These are phyloP conservation scores for Pelochelys cantorii DNA, from an alignment of 2,797 vertebrate species.

Conservation along the genomic window DNA sequence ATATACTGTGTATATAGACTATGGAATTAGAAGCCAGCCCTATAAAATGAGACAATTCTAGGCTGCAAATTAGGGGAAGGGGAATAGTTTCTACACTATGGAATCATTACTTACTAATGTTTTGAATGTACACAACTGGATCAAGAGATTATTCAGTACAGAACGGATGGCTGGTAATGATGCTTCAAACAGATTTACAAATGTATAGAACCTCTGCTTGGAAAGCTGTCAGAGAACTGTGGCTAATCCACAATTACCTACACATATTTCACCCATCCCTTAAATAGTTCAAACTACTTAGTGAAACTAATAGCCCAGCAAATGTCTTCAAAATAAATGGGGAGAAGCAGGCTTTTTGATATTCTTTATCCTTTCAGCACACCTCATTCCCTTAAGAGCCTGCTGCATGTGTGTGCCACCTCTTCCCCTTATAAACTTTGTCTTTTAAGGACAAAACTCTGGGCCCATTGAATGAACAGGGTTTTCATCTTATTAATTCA, in stretches of 20 bases:
- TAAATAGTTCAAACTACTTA: background rate
- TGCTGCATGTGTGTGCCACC: background rate
- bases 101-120: background rate
- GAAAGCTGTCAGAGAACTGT: background rate
- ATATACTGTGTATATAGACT: background rate
- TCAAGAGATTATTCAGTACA: background rate
- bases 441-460: background rate
- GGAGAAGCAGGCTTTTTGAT: background rate
- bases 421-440: background rate
- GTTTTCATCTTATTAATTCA: background rate
- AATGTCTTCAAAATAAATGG: background rate
- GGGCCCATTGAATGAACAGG: background rate
- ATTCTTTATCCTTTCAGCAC: background rate
- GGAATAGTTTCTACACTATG: background rate
- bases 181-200: background rate
- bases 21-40: background rate
- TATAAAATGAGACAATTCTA: background rate
- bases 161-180: background rate
- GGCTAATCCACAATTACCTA: background rate
- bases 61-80: background rate
- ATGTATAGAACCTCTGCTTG: background rate
- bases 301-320: background rate
- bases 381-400: background rate
- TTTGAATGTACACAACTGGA: background rate
- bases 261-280: background rate